These are phyloP conservation scores for Empis livida DNA, from an alignment of 2,888 invertebrate species.

Conservation along the genomic window DNA sequence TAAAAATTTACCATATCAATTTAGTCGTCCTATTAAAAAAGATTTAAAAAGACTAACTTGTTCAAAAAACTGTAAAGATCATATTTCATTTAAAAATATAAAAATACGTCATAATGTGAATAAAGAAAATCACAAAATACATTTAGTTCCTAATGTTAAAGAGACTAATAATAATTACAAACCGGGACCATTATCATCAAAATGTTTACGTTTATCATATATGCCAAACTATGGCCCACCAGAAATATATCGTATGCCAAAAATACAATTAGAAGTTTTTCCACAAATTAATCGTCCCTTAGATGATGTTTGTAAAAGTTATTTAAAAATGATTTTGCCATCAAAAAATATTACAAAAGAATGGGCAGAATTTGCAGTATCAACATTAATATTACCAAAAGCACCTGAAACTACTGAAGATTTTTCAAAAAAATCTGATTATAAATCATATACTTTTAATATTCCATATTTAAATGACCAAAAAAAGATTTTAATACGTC, in stretches of 20 bases:
- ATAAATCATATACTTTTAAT: constrained; percentile 40
- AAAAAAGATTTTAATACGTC: constrained; percentile 41
- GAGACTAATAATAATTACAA: constrained; percentile 1
- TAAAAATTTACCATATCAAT: constrained; percentile 22
- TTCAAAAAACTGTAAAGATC: not conserved
- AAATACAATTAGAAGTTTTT: constrained; percentile 29
- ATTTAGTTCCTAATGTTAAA: too few relatives aligned
- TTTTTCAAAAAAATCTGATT: constrained; percentile 4
- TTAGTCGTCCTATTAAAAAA: constrained; percentile 10
- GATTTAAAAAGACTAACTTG: constrained; percentile 19
- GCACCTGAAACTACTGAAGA: constrained; percentile 7
- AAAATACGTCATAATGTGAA: not conserved
- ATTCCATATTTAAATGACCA: constrained; percentile 46
- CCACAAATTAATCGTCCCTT: constrained; percentile 28
- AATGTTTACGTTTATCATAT: constrained; percentile 15
- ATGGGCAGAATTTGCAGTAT: constrained; percentile 35
- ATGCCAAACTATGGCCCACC: constrained; percentile 26
- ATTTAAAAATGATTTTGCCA: constrained; percentile 30
- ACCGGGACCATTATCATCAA: constrained; percentile 32
- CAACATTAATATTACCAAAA: constrained; percentile 20
- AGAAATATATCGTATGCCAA: constrained; percentile 31
- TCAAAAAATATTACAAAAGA: constrained; percentile 30
- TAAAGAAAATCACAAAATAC: not conserved
- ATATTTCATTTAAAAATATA: too few relatives aligned
- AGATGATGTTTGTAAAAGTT: constrained; percentile 29